These are phyloP conservation scores for Anodontia alba DNA, from an alignment of 2,888 invertebrate genomes.

Conservation along the genomic window DNA sequence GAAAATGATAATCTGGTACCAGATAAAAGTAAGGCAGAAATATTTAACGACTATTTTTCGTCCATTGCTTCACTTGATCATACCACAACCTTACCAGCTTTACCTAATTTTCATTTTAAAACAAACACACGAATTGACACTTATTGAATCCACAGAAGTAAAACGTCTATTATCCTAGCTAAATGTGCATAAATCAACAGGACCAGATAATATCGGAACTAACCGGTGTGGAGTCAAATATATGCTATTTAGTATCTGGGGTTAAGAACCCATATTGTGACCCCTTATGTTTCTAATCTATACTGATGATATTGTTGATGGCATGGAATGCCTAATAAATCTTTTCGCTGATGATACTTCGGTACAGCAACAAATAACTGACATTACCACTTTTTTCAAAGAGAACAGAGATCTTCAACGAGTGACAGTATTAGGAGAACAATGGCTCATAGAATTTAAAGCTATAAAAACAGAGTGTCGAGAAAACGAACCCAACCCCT, in stretches of 20 bases:
- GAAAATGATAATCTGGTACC: too few relatives aligned
- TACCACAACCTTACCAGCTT: too few relatives aligned
- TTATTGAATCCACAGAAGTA: too few relatives aligned
- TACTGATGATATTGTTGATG: background rate
- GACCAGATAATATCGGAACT: too few relatives aligned
- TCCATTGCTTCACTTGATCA: too few relatives aligned
- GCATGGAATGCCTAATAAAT: background rate
- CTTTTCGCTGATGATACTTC: background rate
- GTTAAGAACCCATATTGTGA: background rate
- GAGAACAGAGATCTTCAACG: background rate
- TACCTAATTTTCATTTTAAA: too few relatives aligned
- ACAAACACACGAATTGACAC: too few relatives aligned
- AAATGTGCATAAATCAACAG: too few relatives aligned
- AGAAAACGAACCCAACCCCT: background rate
- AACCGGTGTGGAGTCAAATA: background rate
- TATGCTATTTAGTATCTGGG: background rate
- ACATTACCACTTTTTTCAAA: background rate
- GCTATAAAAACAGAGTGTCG: background rate
- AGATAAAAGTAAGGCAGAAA: too few relatives aligned
- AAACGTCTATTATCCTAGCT: too few relatives aligned
- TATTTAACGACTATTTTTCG: too few relatives aligned
- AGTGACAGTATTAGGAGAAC: background rate
- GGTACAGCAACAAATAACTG: background rate
- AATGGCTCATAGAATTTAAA: background rate
- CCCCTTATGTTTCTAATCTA: background rate